Conservation (phyloP, 2,797 vertebrate genomes). For the Leptoclinus maculatus region DNA sequence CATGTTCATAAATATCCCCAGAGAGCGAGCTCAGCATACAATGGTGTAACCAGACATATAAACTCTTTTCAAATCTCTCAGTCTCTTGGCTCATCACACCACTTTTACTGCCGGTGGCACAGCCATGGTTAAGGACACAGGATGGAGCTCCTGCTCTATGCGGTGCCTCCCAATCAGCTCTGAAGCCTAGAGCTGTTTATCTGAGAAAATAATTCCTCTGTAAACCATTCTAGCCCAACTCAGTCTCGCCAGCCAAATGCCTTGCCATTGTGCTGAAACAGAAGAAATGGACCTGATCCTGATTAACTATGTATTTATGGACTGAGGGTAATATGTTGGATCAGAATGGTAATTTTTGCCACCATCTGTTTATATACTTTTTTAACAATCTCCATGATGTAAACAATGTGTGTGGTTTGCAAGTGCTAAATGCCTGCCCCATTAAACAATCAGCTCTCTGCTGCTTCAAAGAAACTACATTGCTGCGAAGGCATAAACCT, state of each 20-base stretch:
- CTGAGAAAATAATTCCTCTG: slow-evolving; percentile 58
- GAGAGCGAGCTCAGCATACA: not conserved
- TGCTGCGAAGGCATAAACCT: slow-evolving; percentile 19
- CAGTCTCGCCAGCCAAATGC: slow-evolving; percentile 50
- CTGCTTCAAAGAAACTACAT: slow-evolving; percentile 28
- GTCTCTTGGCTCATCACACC: slow-evolving; percentile 2
- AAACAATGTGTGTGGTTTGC: slow-evolving; percentile 62
- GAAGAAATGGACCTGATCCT: slow-evolving; percentile 58
- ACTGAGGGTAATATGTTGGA: slow-evolving; percentile 55
- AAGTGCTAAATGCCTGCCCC: slow-evolving; percentile 46
- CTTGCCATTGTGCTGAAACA: slow-evolving; percentile 57
- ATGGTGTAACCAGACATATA: slow-evolving; percentile 17
- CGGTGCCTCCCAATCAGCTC: slow-evolving; percentile 39
- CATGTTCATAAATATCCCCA: not conserved
- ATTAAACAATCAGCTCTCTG: slow-evolving; percentile 49
- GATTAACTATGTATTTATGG: slow-evolving; percentile 67
- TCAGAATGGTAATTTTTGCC: slow-evolving; percentile 57
- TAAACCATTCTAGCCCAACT: slow-evolving; percentile 44
- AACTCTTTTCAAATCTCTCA: slow-evolving; percentile 4
- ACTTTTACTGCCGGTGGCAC: not conserved
- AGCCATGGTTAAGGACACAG: slow-evolving; percentile 32
- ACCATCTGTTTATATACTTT: slow-evolving; percentile 58
- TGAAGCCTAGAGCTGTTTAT: slow-evolving; percentile 62
- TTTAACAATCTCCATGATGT: slow-evolving; percentile 58
- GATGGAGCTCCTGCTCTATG: slow-evolving; percentile 37